Conservation (phyloP, 2,888 invertebrate species). For the Eulithis testata region DNA sequence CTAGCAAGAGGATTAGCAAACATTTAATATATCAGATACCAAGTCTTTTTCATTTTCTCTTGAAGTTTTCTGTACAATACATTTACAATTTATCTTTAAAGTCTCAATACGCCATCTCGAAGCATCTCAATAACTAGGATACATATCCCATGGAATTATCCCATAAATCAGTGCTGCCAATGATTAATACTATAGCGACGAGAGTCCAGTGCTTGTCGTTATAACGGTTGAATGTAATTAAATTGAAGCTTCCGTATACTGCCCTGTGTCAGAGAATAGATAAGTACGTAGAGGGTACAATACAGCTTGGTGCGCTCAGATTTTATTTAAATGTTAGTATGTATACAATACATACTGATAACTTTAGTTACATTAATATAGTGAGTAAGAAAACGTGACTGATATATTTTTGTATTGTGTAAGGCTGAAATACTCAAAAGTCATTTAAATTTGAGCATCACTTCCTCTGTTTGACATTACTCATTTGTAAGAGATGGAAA, state of each 20-base stretch:
- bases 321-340: no score
- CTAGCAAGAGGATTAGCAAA: no score
- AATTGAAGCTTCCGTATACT: constrained; percentile 76
- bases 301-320: no score
- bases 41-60: constrained; percentile 13
- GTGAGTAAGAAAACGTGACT: no score
- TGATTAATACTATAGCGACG: constrained; percentile 77
- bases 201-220: constrained; percentile 66
- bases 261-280: constrained; percentile 29
- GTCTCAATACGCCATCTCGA: constrained; percentile 43
- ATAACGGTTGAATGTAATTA: constrained; percentile 81
- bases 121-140: constrained; percentile 67
- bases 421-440: no score
- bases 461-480: no score
- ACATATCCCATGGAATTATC: constrained; percentile 73
- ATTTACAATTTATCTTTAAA: constrained; percentile 26
- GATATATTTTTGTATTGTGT: no score
- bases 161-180: constrained; percentile 76
- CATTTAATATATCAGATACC: no score
- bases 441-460: no score
- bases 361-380: no score
- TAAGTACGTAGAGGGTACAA: constrained; percentile 10
- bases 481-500: no score
- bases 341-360: no score
- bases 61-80: constrained; percentile 27